Conservation (phyloP, 2,113 vertebrate species). For the Oceanodroma tethys region DNA sequence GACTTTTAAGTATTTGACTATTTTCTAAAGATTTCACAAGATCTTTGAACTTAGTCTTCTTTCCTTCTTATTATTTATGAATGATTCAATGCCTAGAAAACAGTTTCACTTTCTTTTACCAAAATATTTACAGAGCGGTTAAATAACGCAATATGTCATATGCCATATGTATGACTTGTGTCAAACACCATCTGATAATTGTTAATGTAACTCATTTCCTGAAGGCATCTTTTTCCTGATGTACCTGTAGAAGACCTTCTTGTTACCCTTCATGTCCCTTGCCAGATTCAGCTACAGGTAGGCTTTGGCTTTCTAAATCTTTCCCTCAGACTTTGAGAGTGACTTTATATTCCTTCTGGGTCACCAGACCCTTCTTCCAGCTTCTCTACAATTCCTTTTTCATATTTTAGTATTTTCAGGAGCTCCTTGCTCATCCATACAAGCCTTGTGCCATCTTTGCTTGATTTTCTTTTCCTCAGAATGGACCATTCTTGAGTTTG, state of each 20-base stretch:
- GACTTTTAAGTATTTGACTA: neutral
- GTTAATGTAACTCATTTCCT: neutral
- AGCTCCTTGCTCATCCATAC: neutral
- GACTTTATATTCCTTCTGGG: neutral
- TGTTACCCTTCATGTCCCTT: neutral
- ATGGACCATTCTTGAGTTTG: neutral
- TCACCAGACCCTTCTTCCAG: neutral
- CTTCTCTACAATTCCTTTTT: neutral
- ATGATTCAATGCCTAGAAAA: neutral
- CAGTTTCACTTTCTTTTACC: neutral
- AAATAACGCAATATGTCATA: neutral
- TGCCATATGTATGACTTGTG: neutral
- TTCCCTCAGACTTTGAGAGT: no score
- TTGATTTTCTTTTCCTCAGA: neutral
- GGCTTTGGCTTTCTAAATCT: neutral
- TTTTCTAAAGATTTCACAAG: neutral
- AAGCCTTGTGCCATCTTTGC: neutral
- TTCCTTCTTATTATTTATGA: neutral
- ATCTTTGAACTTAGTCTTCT: neutral
- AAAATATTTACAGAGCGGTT: neutral
- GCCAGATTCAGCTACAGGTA: neutral
- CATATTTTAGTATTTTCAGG: neutral
- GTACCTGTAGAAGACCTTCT: neutral
- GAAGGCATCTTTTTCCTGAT: neutral
- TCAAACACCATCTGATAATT: neutral